Evolutionary conservation across 2,113 vertebrate genomes (phyloP).

Genomic region (Ginglymostoma cirratum): DNA sequence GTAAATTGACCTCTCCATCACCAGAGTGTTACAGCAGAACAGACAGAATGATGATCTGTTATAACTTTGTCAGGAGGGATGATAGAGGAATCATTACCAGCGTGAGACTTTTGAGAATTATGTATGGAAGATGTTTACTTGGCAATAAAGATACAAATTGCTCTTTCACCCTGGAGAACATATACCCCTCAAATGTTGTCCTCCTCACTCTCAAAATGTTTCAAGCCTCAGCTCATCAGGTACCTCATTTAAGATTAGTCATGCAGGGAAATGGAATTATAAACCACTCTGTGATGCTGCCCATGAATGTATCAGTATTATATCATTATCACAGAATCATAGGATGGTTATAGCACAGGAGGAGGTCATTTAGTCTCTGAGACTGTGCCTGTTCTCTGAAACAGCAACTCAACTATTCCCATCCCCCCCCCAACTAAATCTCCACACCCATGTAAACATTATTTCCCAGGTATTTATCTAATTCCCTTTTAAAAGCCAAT

Average conservation of each 20-base stretch:
- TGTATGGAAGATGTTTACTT: background rate
- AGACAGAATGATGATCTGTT: background rate
- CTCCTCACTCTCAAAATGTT: background rate
- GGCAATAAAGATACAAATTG: background rate
- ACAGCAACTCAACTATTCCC: background rate
- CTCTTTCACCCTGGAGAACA: background rate
- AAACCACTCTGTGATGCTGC: background rate
- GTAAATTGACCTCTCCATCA: constrained; percentile 25
- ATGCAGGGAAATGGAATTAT: background rate
- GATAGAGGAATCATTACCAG: background rate
- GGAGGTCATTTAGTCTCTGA: background rate
- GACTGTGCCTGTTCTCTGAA: background rate
- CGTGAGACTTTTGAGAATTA: background rate
- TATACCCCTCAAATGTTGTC: background rate
- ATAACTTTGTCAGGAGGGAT: background rate
- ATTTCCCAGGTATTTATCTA: no score
- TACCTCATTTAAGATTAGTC: background rate
- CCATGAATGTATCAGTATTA: background rate
- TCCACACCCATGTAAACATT: background rate
- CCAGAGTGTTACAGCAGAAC: background rate
- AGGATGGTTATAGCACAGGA: background rate
- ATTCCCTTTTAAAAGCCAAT: no score
- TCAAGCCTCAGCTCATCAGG: background rate
- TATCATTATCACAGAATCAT: background rate
- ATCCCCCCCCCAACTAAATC: background rate